Evolutionary conservation across 2,888 invertebrate species (phyloP).

Genomic region (Lasius fuliginosus): DNA sequence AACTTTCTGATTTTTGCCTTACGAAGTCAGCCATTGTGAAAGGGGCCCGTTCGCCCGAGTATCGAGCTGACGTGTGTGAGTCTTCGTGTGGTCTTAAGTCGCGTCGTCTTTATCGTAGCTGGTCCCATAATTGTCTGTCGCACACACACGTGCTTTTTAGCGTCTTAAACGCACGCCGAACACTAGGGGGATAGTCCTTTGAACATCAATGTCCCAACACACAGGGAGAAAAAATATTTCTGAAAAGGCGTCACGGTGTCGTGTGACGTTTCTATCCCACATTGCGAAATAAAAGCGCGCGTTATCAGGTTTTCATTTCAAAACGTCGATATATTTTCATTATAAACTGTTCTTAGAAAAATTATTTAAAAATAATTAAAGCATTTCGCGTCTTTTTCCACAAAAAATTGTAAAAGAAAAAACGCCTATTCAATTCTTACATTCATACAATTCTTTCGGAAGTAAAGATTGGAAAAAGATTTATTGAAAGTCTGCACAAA

Average conservation of each 20-base stretch:
- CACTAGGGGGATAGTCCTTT: slow-evolving; percentile 7
- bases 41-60: slow-evolving; percentile 73
- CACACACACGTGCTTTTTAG: slow-evolving; percentile 61
- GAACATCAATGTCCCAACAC: slow-evolving; percentile 17
- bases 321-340: neutral
- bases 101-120: slow-evolving; percentile 8
- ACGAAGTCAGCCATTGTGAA: slow-evolving; percentile 86
- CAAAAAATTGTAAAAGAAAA: neutral
- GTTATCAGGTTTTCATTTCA: neutral
- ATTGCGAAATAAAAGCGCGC: neutral
- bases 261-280: slow-evolving; percentile 28
- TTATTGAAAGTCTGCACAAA: no score
- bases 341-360: neutral
- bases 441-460: neutral
- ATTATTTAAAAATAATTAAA: neutral
- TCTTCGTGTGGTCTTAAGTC: slow-evolving; percentile 73
- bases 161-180: slow-evolving; percentile 53
- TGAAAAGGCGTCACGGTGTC: slow-evolving; percentile 79
- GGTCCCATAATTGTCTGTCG: slow-evolving; percentile 48
- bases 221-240: slow-evolving; percentile 21
- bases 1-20: slow-evolving; percentile 86
- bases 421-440: neutral
- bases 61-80: slow-evolving; percentile 49
- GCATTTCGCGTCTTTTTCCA: neutral
- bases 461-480: neutral